These are phyloP conservation scores for Callaeas wilsoni DNA, from an alignment of 2,113 vertebrate species.

Conservation along the genomic window DNA sequence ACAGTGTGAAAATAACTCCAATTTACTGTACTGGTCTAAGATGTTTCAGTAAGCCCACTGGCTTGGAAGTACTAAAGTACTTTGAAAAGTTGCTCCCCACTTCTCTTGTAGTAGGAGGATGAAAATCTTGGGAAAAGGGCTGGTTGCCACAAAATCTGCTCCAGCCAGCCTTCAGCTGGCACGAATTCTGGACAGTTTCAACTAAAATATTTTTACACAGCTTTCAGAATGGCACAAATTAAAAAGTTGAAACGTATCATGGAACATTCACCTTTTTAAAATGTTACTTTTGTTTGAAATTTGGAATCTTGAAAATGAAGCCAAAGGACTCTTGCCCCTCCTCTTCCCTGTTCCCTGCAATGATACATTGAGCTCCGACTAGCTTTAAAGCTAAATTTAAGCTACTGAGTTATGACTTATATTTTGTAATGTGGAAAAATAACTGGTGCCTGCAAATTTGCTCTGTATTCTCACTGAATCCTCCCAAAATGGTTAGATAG, in stretches of 20 bases:
- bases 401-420: background rate
- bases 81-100: background rate
- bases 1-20: background rate
- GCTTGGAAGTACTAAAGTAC: background rate
- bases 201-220: constrained; percentile 39
- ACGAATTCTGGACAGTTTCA: constrained; percentile 33
- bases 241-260: constrained; percentile 31
- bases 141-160: constrained; percentile 1
- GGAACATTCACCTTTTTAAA: constrained; percentile 51
- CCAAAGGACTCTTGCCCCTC: background rate
- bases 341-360: background rate
- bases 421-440: constrained; percentile 19
- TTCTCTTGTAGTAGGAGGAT: background rate
- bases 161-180: constrained; percentile 20
- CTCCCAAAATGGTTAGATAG: background rate
- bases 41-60: background rate
- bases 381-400: constrained; percentile 8
- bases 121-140: constrained; percentile 31
- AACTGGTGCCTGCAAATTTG: background rate
- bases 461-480: background rate
- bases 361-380: background rate
- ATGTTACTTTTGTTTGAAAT: constrained; percentile 53
- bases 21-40: background rate
- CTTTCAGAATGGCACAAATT: constrained; percentile 43
- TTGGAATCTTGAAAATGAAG: constrained; percentile 30